Conservation (phyloP, 2,888 invertebrate species). For the Apeira syringaria region DNA sequence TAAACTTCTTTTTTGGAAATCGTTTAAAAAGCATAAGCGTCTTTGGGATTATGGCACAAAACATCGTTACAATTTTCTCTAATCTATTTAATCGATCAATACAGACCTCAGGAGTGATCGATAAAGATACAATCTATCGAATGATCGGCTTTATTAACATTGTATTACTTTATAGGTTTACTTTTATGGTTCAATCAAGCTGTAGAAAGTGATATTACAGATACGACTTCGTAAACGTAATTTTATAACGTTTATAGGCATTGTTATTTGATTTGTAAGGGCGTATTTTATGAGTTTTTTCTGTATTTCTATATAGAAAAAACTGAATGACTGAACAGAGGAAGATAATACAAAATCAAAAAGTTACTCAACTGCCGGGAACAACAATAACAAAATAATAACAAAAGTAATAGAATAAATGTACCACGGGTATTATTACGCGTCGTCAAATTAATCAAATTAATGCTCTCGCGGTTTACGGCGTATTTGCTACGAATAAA, state of each 20-base stretch:
- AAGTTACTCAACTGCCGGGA: too few relatives aligned
- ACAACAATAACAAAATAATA: too few relatives aligned
- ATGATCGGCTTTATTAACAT: slow-evolving; percentile 62
- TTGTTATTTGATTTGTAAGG: slow-evolving; percentile 23
- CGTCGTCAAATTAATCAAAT: too few relatives aligned
- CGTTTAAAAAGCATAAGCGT: background rate
- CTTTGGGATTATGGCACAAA: slow-evolving; percentile 8
- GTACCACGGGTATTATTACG: too few relatives aligned
- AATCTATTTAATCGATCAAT: slow-evolving; percentile 67
- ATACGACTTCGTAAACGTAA: background rate
- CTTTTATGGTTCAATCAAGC: slow-evolving; percentile 67
- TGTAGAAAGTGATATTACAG: slow-evolving; percentile 61
- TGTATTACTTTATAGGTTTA: slow-evolving; percentile 56
- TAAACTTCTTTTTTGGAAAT: too few relatives aligned
- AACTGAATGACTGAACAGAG: too few relatives aligned
- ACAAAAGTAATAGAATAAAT: too few relatives aligned
- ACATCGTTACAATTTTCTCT: slow-evolving; percentile 55
- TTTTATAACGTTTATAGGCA: slow-evolving; percentile 42
- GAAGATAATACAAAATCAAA: too few relatives aligned
- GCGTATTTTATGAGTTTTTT: background rate
- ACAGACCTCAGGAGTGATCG: slow-evolving; percentile 54
- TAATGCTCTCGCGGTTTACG: too few relatives aligned
- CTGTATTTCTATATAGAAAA: too few relatives aligned
- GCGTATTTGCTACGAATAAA: too few relatives aligned
- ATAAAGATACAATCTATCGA: slow-evolving; percentile 50